These are phyloP conservation scores for Pyrocephalus nanus DNA, from an alignment of 2,797 vertebrate genomes.

Conservation along the genomic window DNA sequence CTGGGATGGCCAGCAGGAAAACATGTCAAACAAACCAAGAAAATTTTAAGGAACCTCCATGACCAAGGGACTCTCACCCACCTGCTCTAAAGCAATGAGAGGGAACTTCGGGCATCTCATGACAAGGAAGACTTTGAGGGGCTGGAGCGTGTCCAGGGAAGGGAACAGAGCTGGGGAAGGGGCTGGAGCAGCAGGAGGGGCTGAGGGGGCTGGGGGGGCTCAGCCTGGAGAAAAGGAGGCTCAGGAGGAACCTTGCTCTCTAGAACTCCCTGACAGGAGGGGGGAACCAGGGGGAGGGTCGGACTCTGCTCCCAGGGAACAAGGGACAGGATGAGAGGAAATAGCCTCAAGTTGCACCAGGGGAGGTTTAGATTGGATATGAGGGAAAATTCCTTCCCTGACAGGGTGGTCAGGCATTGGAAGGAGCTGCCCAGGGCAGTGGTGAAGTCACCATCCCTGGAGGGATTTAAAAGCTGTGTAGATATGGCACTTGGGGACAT, in stretches of 20 bases:
- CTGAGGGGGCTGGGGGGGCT: background rate
- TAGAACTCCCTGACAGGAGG: background rate
- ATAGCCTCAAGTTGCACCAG: fast-evolving
- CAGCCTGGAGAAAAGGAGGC: background rate
- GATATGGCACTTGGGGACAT: background rate
- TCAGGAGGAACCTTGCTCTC: background rate
- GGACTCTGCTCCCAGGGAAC: background rate
- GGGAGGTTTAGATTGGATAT: fast-evolving
- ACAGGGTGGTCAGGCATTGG: background rate
- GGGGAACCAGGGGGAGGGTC: fast-evolving
- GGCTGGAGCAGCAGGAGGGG: fast-evolving
- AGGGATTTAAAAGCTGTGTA: background rate
- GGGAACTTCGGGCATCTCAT: background rate
- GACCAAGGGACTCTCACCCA: background rate
- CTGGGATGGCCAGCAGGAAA: background rate
- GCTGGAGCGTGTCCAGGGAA: fast-evolving
- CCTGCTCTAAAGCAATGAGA: background rate
- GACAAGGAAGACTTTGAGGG: background rate
- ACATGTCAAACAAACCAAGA: background rate
- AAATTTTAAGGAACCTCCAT: fast-evolving
- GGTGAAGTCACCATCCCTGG: background rate
- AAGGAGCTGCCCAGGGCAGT: background rate
- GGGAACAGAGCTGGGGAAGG: fast-evolving
- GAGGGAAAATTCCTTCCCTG: background rate
- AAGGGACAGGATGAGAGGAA: background rate